Evolutionary conservation across 2,113 vertebrate species (phyloP), one percentile per base, ranked within the genome.

Genomic region (Melanotaenia duboulayi): DNA sequence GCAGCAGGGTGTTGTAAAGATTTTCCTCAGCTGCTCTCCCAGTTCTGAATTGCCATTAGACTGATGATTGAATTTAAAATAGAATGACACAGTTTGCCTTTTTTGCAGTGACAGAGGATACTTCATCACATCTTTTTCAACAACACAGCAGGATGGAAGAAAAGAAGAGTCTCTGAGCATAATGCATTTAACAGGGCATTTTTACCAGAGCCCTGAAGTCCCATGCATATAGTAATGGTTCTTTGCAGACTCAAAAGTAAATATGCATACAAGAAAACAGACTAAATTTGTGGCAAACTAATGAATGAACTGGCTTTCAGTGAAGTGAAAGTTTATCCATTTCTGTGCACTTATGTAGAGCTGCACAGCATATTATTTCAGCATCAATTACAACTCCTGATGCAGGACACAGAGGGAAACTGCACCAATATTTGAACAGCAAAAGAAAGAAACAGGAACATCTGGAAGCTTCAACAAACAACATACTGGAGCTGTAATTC

Each of bases 81-180:
- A 69, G 48, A 76, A 40, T 8, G 49, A 40, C 62, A 48, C 52
- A 2, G 54, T 54, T 70, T 42, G 32, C 60, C 54, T 54, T 63
- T 37, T 44, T 20, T 11, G 10, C 42, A 42, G 24, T 39, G 42
- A 61, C 39, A 50, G 60, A 78, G 20, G 65, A 78, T 24, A 54
- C 11, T 25, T 63, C 65, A 54, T 67, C 57, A 63, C 37, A 74
- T 74, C 17, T 63, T 49, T 24, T 71, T 64, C 40, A 76, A 52
- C 37, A 22, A 23, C 66, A 57, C 46, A 28, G 55, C 37, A 23
- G 57, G 64, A 73, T 28, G 5, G 22, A 48, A 55, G 48, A 69
- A 39, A 58, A 54, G 39, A 37, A n/a, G n/a, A 54, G 57, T 49
- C 25, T 46, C 32, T 23, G 40, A 65, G 65, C 23, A 65, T 16